phyloP scores from a whole-genome alignment of 2,888 invertebrate genomes.

The Sicus ferrugineus region DNA sequence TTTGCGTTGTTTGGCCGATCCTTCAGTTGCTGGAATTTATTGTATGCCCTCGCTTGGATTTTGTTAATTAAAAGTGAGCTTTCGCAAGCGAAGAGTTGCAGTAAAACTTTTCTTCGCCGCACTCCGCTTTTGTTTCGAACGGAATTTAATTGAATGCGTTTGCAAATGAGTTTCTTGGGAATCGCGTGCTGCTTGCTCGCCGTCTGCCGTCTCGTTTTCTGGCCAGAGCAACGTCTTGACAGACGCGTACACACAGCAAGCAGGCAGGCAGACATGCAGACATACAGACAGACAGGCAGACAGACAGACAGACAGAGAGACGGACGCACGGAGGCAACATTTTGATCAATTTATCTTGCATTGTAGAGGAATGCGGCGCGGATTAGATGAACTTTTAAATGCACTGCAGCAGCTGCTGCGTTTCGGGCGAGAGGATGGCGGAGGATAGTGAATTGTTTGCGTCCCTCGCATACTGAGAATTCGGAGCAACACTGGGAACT shows the following conservation, averaged over 20 bases:
- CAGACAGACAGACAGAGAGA: background rate
- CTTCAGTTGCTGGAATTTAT: too few relatives aligned
- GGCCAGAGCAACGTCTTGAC: background rate
- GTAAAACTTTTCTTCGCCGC: background rate
- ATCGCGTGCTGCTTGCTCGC: background rate
- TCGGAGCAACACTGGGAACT: too few relatives aligned
- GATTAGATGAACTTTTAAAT: slow-evolving; percentile 2
- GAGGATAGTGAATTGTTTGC: too few relatives aligned
- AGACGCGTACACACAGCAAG: too few relatives aligned
- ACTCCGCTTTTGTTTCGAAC: background rate
- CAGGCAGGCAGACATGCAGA: background rate
- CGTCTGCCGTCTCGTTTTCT: too few relatives aligned
- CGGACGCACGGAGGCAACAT: slow-evolving; percentile 1
- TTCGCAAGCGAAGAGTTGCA: too few relatives aligned
- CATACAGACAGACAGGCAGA: background rate
- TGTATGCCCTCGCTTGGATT: too few relatives aligned
- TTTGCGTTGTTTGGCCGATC: too few relatives aligned
- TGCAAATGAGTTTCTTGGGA: background rate
- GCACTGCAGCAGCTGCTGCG: slow-evolving; percentile 3
- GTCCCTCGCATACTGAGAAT: too few relatives aligned
- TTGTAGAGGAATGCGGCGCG: background rate
- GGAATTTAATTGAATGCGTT: background rate
- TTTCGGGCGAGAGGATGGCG: too few relatives aligned
- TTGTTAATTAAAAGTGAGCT: too few relatives aligned
- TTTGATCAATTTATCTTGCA: slow-evolving; percentile 26